A percentile compares a stretch with the other conserved stretches of the same genome.
Conservation (phyloP, 2,113 vertebrate genomes). For the Tor tambroides region DNA sequence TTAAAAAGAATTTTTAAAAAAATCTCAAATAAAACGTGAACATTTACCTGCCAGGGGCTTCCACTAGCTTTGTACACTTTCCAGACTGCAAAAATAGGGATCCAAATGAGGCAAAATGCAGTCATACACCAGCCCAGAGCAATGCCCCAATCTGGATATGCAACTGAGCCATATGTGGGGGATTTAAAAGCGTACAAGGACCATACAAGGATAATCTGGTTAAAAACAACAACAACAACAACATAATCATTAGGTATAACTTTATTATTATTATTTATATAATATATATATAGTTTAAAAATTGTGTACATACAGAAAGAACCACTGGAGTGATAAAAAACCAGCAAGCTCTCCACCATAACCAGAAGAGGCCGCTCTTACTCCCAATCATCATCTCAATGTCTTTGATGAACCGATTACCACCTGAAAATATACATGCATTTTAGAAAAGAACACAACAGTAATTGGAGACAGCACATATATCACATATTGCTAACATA, state of each 20-base stretch:
- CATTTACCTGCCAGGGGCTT: conserved; percentile 79
- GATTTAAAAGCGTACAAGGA: conserved; percentile 79
- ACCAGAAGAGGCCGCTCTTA: conserved; percentile 85
- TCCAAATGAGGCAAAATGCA: conserved; percentile 85
- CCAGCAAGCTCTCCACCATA: conserved; percentile 95
- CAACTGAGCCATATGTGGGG: conserved; percentile 77
- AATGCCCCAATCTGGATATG: conserved; percentile 84
- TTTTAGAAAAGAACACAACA: neutral
- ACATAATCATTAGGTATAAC: neutral
- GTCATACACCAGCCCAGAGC: conserved; percentile 90
- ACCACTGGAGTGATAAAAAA: conserved; percentile 84
- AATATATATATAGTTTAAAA: neutral
- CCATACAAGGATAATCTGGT: conserved; percentile 87
- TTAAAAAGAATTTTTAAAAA: no score
- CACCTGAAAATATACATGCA: conserved; percentile 74
- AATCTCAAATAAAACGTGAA: neutral
- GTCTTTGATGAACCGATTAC: conserved; percentile 89
- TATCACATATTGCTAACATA: neutral
- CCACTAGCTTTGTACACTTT: conserved; percentile 81
- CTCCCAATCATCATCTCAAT: conserved; percentile 97
- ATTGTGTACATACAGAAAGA: conserved; percentile 77
- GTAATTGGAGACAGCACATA: neutral
- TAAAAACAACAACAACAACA: neutral
- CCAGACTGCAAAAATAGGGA: conserved; percentile 79
- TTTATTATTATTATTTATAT: no score